Base-by-base conservation (phyloP, 2,888 invertebrate genomes). In the Trichopoda pennipes region DNA sequence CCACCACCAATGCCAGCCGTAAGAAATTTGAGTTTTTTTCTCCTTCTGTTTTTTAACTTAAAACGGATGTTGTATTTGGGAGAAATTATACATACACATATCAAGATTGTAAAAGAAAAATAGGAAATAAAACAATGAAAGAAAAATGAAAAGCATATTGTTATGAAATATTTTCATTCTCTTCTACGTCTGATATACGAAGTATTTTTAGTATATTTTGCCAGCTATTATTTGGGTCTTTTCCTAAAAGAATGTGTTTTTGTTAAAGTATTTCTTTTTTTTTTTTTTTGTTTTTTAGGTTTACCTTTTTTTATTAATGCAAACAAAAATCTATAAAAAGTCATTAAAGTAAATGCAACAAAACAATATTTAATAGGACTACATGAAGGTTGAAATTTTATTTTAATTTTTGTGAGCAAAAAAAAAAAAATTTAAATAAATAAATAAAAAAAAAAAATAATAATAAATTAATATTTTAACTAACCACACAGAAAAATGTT, bases 251-350 rank as follows among this genome's bases (percentile, higher is more conserved):
- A 72, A 55, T 28, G 42, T 58, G 19, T 64, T 64, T 44, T 9
- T 4, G 8, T 28, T 28, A 6, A 53, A 76, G 44, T 55, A 28
- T 44, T 72, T 72, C 32, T 60, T 64, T 53, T 21, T 8, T 68
- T 44, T 23, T 58, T 17, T 16, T 16, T n/a, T 58, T 51, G 28
- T 60, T 74, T 10, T 49, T n/a, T n/a, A n/a, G n/a, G n/a, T n/a
- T n/a, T 53, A 47, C 21, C 49, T 68, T 73, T n/a, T n/a, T n/a
- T 81, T 64, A 58, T 81, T 60, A 66, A 51, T 61, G 42, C 17
- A 55, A 28, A n/a, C n/a, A n/a, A 72, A 72, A 79, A 74, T 64
- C 56, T 66, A 79, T 70, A 78, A 70, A 78, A 82, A 82, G 51
- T 61, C 70, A 82, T 82, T 79, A 79, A 55, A 55, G 60, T 61